Conservation (phyloP, 1,140 invertebrate species). For the Drosophila novamexicana region DNA sequence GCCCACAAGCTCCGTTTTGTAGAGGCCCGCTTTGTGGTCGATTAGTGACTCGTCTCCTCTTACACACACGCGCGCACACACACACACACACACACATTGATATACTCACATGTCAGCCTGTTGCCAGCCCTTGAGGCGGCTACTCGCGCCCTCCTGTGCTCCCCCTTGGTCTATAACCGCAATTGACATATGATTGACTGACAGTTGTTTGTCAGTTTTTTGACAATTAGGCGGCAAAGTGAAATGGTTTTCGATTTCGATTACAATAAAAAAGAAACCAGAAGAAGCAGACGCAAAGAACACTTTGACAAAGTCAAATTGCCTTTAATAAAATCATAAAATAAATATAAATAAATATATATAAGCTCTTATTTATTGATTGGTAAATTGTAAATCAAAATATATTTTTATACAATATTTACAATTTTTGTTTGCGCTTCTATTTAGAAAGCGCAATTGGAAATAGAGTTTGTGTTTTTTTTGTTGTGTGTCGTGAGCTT, state of each 20-base stretch:
- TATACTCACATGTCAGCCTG: constrained; percentile 5
- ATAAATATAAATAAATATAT: neutral
- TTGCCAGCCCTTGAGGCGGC: constrained; percentile 2
- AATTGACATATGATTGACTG: constrained; percentile 76
- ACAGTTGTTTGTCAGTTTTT: constrained; percentile 75
- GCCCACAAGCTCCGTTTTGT: constrained; percentile 45
- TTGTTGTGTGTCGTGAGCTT: constrained; percentile 15
- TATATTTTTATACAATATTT: constrained; percentile 58
- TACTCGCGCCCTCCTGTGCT: neutral
- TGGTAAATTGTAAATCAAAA: constrained; percentile 58
- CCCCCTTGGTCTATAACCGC: constrained; percentile 36
- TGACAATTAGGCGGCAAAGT: constrained; percentile 74
- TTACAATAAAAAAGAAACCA: constrained; percentile 15
- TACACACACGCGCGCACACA: constrained; percentile 29
- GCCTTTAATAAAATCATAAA: constrained; percentile 42
- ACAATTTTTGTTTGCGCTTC: constrained; percentile 51
- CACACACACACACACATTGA: constrained; percentile 1
- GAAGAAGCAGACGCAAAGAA: neutral
- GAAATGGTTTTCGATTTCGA: constrained; percentile 77
- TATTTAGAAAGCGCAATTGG: constrained; percentile 30
- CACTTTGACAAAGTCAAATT: constrained; percentile 33
- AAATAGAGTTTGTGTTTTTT: constrained; percentile 3
- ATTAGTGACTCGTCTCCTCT: constrained; percentile 59
- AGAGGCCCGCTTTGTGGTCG: constrained; percentile 54
- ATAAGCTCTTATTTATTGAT: constrained; percentile 40